Base-by-base conservation (phyloP, 2,797 vertebrate genomes). In the Tokudaia muenninki region DNA sequence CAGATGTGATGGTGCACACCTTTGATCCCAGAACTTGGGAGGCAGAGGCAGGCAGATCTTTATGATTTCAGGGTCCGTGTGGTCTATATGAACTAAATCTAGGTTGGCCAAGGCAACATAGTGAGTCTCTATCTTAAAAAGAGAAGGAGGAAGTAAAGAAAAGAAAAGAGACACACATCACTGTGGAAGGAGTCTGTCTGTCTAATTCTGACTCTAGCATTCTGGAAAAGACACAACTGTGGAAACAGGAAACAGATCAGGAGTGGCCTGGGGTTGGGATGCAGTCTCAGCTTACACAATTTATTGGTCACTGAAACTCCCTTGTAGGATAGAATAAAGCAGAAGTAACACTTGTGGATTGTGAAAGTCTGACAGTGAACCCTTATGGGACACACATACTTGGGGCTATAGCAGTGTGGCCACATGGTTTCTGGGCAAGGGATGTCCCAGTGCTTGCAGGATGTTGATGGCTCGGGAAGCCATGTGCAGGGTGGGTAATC, bases 371-470 rank as follows among this genome's bases (percentile, higher is more conserved):
- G 4, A 44, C 16, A 13, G 34, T 2, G 52, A 29, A 22, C 37
- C 31, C 63, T 31, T 4, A 21, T 0, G 24, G n/a, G 4, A 6
- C 0, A 3, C 3, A 31, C 2, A 55, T 52, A n/a, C 21, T 7
- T 11, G 1, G 26, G 31, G 70, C 57, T 70, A 10, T 8, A 3
- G 11, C 4, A 77, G 21, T 0, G 6, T 21, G 59, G 21, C 31
- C 4, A 1, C 5, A 7, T 10, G 44, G 31, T 86, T 52, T 59
- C 57, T 8, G 6, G 34, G 57, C 24, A 57, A 59, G 47, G 0
- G 14, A 22, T 7, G 55, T n/a, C 1, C 63, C 6, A 2, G 0
- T 16, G 1, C n/a, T 9, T 26, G 2, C 55, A 63, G 80, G n/a
- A 5, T 26, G 55, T 2, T 57, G 21, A 26, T 3, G 41, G 86